Evolutionary conservation across 1,140 invertebrate genomes (phyloP), one percentile per base, ranked within the genome.

Genomic region (Zaprionus capensis): DNA sequence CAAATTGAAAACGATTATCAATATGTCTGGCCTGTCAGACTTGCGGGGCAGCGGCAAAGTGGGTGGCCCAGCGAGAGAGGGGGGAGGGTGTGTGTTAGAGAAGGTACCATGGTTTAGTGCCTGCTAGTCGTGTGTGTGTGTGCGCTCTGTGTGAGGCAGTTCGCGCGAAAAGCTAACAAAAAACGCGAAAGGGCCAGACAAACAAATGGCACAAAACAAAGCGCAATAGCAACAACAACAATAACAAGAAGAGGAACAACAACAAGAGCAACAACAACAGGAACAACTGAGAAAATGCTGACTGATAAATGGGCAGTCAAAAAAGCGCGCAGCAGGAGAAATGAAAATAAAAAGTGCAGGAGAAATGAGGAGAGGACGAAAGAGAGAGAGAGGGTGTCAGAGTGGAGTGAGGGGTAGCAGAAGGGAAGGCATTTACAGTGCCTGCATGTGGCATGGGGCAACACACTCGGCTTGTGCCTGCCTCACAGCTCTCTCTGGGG

Each of bases 1-100:
- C 64, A 82, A 87, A 80, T 87, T 87, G 80, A 80, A 87, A 87
- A 76, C 83, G 83, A 87, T 88, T 87, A 87, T 87, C 81, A 87
- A 87, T 88, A 87, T 83, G 83, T 81, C 77, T 69, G 46, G 49
- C 26, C 71, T 78, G 84, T 71, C 77, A 88, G 80, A 14, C 74
- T 44, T 17, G 44, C 53, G 28, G 2, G 20, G 20, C 20, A 36
- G 49, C 12, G 58, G 53, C 22, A 2, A 26, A 6, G 24, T 26
- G 53, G 24, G 61, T 31, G 44, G 61, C 14, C 38, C 9, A 26
- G 38, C 0, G 34, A 12, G 4, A 5, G 15, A 49, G 59, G 17
- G 59, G 2, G n/a, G 38, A 11, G n/a, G 4, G 36, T 24, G n/a
- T 24, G 14, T 22, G 22, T 9, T 7, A 17, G 36, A 26, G 15